Conservation (phyloP, 2,797 vertebrate genomes). For the Nyctibius grandis region DNA sequence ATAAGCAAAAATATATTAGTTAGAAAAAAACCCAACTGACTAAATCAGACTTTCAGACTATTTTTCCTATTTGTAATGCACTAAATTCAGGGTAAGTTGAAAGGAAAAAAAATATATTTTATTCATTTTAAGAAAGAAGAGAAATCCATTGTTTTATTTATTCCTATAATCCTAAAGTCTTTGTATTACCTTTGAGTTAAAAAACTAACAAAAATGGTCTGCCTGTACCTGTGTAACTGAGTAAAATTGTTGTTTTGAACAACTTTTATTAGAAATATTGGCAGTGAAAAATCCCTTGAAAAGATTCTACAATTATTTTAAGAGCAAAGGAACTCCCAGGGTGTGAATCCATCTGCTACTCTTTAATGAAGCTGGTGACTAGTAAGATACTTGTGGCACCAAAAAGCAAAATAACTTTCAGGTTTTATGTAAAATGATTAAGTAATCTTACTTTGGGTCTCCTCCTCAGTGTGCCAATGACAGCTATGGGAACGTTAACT, state of each 20-base stretch:
- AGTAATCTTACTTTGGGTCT: not conserved
- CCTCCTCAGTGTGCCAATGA: not conserved
- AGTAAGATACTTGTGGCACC: not conserved
- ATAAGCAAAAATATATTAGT: not conserved
- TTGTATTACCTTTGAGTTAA: not conserved
- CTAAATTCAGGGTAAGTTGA: not conserved
- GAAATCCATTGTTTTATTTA: not conserved
- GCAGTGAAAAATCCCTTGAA: not conserved
- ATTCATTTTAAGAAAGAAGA: not conserved
- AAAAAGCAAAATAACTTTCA: not conserved
- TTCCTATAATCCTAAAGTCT: not conserved
- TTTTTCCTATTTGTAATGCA: not conserved
- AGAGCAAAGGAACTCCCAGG: not conserved
- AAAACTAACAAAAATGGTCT: not conserved
- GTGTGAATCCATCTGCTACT: not conserved
- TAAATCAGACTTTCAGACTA: not conserved
- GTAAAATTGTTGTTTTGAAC: not conserved
- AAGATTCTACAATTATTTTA: not conserved
- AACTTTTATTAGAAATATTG: not conserved
- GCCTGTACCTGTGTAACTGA: not conserved
- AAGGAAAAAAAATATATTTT: not conserved
- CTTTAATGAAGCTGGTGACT: not conserved
- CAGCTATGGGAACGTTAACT: not conserved
- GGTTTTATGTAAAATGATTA: not conserved
- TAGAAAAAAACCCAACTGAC: rapidly evolving